Evolutionary conservation across 1,140 invertebrate genomes (phyloP), one percentile per base, ranked within the genome.

Genomic region (Tenebrio molitor): DNA sequence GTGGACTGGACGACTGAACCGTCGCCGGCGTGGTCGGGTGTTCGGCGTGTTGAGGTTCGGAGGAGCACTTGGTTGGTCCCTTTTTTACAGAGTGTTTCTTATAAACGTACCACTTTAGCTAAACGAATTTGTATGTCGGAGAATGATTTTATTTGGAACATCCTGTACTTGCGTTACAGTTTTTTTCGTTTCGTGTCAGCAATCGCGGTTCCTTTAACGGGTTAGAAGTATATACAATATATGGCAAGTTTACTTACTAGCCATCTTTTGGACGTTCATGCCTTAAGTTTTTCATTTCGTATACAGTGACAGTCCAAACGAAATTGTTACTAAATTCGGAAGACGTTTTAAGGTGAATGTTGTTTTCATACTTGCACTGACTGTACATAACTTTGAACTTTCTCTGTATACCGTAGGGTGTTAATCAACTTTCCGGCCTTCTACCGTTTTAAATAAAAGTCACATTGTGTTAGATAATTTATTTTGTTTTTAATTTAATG

Each of bases 201-300:
- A 58, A 25, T 58, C 50, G 50, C 50, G 8, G 8, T 29, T 29
- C 8, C 8, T 4, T 29, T 29, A 8, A 29, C 25, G 29, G 23
- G 23, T 66, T 66, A 29, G 36, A 66, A 66, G 21, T 66, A 66
- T 65, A 65, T 66, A 66, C 64, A 66, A 66, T 66, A 66, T 66
- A 66, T 66, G 64, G 64, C 64, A 66, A 66, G 64, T 66, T 66
- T 66, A 66, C 64, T 66, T 66, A 66, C 64, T 66, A 44, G 64
- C 64, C 64, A 66, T 66, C 64, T 44, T 66, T 41, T 21, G 42
- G 25, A 21, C 23, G 21, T 66, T 66, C 64, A 66, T 44, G 64
- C 64, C 64, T 66, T 66, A 66, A 44, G 36, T 14, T 41, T 66
- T 66, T 36, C 39, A 15, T 66, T 42, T 58, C 23, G 64, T 66